These are phyloP conservation scores for Gasterosteus nipponicus DNA, from an alignment of 2,113 vertebrate genomes.

Conservation along the genomic window DNA sequence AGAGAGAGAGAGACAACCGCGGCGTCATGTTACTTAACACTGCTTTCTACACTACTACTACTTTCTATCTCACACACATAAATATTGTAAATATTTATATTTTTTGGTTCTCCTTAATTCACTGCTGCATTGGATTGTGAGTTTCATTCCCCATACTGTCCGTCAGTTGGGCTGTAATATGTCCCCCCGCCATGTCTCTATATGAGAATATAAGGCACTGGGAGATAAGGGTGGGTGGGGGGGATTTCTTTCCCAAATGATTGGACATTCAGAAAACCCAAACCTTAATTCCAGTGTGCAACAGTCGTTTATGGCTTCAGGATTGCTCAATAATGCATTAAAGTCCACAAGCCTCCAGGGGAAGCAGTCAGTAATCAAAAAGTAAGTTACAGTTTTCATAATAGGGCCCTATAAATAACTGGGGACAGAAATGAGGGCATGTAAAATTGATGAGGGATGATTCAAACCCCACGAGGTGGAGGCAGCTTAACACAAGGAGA, in stretches of 20 bases:
- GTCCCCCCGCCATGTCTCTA: conserved; percentile 19
- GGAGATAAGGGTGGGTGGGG: background rate
- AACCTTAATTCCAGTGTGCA: conserved; percentile 59
- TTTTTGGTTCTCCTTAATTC: conserved; percentile 9
- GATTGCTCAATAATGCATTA: conserved; percentile 81
- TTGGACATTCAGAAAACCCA: conserved; percentile 49
- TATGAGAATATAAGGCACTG: conserved; percentile 29
- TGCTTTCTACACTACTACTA: background rate
- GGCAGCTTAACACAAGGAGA: conserved; percentile 46
- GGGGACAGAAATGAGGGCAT: conserved; percentile 77
- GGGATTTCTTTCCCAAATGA: conserved; percentile 32
- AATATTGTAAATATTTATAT: conserved; percentile 45
- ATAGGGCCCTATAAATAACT: conserved; percentile 81
- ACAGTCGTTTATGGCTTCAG: conserved; percentile 68
- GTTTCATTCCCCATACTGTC: conserved; percentile 9
- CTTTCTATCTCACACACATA: conserved; percentile 23
- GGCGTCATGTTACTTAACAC: background rate
- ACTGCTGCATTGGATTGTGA: conserved; percentile 17
- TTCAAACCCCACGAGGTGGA: conserved; percentile 67
- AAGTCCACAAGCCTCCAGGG: conserved; percentile 68
- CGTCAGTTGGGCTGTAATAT: conserved; percentile 30
- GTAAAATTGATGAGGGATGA: conserved; percentile 79
- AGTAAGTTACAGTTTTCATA: conserved; percentile 81
- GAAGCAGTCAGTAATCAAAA: conserved; percentile 78
- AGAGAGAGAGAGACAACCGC: background rate